A percentile compares a stretch with the other conserved stretches of the same genome.
Conservation (phyloP, 2,113 vertebrate species). For the Ariopsis seemanni region DNA sequence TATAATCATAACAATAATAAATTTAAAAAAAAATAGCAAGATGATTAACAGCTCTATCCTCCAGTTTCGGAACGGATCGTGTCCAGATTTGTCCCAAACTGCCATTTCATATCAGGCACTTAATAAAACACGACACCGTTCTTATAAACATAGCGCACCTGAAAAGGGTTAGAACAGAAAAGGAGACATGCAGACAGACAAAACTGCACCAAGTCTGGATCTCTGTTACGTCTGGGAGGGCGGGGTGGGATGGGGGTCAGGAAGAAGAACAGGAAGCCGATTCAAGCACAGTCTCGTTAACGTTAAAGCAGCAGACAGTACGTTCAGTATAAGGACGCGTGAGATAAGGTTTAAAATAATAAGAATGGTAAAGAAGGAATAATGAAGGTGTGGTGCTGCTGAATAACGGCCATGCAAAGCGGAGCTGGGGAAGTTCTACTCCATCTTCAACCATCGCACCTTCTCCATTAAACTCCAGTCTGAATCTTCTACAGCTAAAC, state of each 20-base stretch:
- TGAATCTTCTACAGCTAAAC: neutral
- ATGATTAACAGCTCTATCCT: neutral
- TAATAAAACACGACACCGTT: constrained; percentile 45
- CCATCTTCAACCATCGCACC: neutral
- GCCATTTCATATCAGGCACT: constrained; percentile 45
- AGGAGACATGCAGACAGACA: neutral
- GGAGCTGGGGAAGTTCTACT: neutral
- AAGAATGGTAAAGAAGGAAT: neutral
- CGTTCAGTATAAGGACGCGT: neutral
- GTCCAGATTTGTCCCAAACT: constrained; percentile 57
- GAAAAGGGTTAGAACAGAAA: constrained; percentile 13
- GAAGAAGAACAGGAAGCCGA: constrained; percentile 8
- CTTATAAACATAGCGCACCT: constrained; percentile 26
- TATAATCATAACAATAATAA: constrained; percentile 33
- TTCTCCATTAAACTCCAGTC: neutral
- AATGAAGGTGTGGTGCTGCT: neutral
- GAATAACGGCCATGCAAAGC: constrained; percentile 12
- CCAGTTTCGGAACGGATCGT: neutral
- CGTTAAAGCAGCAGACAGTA: neutral
- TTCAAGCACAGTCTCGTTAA: constrained; percentile 32
- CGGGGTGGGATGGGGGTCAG: neutral
- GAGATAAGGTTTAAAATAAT: neutral
- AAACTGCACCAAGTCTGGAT: neutral
- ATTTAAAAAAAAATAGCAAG: constrained; percentile 39
- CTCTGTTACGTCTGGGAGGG: neutral